These are phyloP conservation scores for Acrossocheilus wenchowensis DNA, from an alignment of 2,797 vertebrate genomes.

Conservation along the genomic window DNA sequence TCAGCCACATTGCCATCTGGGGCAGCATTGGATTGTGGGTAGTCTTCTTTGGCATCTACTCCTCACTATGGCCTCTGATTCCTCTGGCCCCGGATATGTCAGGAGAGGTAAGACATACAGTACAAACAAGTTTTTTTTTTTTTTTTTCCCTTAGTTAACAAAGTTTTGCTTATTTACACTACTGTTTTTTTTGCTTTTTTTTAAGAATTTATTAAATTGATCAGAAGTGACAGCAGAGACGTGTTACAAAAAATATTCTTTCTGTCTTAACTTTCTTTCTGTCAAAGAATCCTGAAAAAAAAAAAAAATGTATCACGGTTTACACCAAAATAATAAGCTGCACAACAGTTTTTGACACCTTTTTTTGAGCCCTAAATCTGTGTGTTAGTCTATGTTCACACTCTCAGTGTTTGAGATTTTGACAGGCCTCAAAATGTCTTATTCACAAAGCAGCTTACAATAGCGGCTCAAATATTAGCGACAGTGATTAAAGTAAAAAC, in stretches of 20 bases:
- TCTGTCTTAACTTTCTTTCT: not conserved
- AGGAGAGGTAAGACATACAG: conserved; percentile 89
- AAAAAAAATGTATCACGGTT: not conserved
- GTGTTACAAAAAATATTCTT: not conserved
- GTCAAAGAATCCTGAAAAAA: not conserved
- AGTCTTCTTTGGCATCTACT: conserved; percentile 96
- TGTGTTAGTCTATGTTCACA: not conserved
- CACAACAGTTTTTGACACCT: too few relatives aligned
- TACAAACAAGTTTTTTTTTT: not conserved
- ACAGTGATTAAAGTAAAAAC: not conserved
- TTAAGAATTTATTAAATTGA: not conserved
- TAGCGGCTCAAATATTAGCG: not conserved
- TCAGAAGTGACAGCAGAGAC: not conserved
- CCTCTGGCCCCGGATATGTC: conserved; percentile 98
- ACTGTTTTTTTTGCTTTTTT: not conserved
- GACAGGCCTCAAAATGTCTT: not conserved
- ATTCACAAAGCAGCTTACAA: not conserved
- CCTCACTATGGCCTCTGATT: conserved; percentile 93
- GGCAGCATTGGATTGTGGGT: conserved; percentile 97
- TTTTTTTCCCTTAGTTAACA: not conserved
- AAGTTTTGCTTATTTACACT: not conserved
- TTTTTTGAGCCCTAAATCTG: not conserved
- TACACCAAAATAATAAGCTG: too few relatives aligned
- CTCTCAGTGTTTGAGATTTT: not conserved
- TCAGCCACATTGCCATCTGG: conserved; percentile 99